Percentiles rank a stretch among this genome's conserved stretches.
Evolutionary conservation across 2,888 invertebrate genomes (phyloP).

Genomic region (Euclidia mi): DNA sequence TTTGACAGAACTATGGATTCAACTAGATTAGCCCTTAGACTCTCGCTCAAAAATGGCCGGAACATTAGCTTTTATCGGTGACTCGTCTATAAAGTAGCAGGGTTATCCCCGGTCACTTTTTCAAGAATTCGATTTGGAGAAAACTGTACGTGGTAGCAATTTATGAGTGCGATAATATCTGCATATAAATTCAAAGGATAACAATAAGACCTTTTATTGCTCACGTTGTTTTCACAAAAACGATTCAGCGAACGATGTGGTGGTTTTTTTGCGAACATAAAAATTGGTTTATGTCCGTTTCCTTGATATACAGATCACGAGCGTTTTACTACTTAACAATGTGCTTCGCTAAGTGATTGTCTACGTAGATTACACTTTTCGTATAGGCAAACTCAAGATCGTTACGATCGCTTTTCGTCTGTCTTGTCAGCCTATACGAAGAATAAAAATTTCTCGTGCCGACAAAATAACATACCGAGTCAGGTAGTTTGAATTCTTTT

Average conservation of each 20-base stretch:
- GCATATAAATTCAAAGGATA: slow-evolving; percentile 89
- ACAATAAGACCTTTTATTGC: slow-evolving; percentile 89
- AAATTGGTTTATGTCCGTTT: slow-evolving; percentile 81
- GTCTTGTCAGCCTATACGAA: background rate
- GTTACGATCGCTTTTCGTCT: background rate
- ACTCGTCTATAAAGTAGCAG: slow-evolving; percentile 64
- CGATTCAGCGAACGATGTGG: too few relatives aligned
- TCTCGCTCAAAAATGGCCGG: too few relatives aligned
- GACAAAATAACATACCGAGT: too few relatives aligned
- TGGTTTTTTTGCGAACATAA: slow-evolving; percentile 84
- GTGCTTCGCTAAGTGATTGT: slow-evolving; percentile 59
- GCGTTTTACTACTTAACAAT: slow-evolving; percentile 69
- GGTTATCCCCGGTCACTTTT: slow-evolving; percentile 79
- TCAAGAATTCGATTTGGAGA: slow-evolving; percentile 77
- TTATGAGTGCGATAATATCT: slow-evolving; percentile 87
- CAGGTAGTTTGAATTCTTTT: too few relatives aligned
- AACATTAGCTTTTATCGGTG: slow-evolving; percentile 66
- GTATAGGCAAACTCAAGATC: too few relatives aligned
- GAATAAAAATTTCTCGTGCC: too few relatives aligned
- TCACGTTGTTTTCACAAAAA: too few relatives aligned
- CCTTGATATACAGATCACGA: slow-evolving; percentile 78
- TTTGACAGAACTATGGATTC: too few relatives aligned
- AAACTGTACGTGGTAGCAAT: slow-evolving; percentile 83
- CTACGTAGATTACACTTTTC: slow-evolving; percentile 22
- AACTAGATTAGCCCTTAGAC: too few relatives aligned